Evolutionary conservation across 2,888 invertebrate genomes (phyloP), one percentile per base, ranked within the genome.

Genomic region (Hypolimnas misippus): DNA sequence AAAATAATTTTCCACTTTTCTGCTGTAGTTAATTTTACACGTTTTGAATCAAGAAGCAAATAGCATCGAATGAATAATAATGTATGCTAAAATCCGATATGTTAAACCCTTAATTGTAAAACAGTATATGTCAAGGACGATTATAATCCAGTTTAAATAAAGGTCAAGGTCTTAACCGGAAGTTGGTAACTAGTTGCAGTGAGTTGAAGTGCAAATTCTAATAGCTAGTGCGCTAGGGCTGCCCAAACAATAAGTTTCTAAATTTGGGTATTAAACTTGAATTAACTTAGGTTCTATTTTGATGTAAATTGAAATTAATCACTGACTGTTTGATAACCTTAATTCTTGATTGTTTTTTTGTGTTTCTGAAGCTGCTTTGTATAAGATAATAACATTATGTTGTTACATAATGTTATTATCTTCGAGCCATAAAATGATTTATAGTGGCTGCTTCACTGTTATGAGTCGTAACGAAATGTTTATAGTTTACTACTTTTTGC

Each of bases 131-230:
- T n/a, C 46, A 46, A 46, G 46, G 46, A 46, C 46, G 46, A 46
- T 42, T 17, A 16, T 21, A 21, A 46, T 46, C 21, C 46, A 21
- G 25, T 2, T 4, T 10, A 40, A 12, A 5, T n/a, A 17, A 46
- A 46, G 46, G 46, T 25, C 46, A n/a, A 46, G n/a, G 46, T 46
- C 42, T 42, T 2, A 46, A 21, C 19, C 7, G 46, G 46, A 46
- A 46, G 46, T 21, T 6, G 1, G 46, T 46, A 46, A 25, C 21
- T 46, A 46, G 46, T 46, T 46, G 46, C 46, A 21, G 21, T 46
- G n/a, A 25, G 10, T 46, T 46, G 12, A 46, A 21, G 21, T 4
- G 46, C 19, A n/a, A 46, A n/a, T n/a, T 46, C n/a, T 46, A n/a
- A 46, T 21, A 46, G 21, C 5, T 19, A n/a, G 6, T 21, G 21